A percentile compares a stretch with the other conserved stretches of the same genome.
Evolutionary conservation across 1,140 invertebrate genomes (phyloP).

Genomic region (Amphibalanus amphitrite): DNA sequence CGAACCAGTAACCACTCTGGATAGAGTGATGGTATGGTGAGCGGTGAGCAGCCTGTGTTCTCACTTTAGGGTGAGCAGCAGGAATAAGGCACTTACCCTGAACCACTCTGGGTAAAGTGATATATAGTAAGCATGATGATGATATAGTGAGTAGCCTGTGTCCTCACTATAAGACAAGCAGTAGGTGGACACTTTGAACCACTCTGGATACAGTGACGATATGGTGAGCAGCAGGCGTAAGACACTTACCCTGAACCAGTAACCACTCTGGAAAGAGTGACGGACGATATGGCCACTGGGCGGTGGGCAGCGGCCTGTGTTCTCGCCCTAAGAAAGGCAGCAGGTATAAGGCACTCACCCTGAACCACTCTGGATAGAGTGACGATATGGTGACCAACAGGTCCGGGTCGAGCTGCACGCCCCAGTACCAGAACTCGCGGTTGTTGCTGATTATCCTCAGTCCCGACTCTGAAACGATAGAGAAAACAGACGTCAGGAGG

Average conservation of each 20-base stretch:
- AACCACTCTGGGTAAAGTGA: conserved; percentile 83
- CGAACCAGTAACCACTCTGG: conserved; percentile 88
- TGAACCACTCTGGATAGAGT: conserved; percentile 79
- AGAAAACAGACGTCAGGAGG: too few species aligned
- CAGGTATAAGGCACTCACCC: conserved; percentile 46
- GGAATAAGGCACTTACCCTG: conserved; percentile 48
- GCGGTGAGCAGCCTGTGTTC: too few species aligned
- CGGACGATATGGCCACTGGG: too few species aligned
- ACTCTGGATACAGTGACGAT: conserved; percentile 73
- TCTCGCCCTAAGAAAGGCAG: too few species aligned
- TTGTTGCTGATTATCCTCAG: neutral
- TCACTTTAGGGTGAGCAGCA: too few species aligned
- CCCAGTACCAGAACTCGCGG: conserved; percentile 39
- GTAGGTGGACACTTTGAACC: too few species aligned
- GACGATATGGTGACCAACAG: conserved; percentile 73
- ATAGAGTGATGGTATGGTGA: conserved; percentile 66
- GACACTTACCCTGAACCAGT: conserved; percentile 43
- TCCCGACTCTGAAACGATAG: neutral
- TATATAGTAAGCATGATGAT: too few species aligned
- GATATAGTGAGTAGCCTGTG: too few species aligned
- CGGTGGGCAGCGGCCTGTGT: too few species aligned
- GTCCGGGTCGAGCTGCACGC: conserved; percentile 74
- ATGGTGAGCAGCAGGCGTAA: conserved; percentile 36
- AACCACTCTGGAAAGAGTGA: conserved; percentile 80
- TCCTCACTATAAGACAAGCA: too few species aligned